Conservation (phyloP, 53 echinoderm and acorn worm genomes). For the Holothuria scabra region DNA sequence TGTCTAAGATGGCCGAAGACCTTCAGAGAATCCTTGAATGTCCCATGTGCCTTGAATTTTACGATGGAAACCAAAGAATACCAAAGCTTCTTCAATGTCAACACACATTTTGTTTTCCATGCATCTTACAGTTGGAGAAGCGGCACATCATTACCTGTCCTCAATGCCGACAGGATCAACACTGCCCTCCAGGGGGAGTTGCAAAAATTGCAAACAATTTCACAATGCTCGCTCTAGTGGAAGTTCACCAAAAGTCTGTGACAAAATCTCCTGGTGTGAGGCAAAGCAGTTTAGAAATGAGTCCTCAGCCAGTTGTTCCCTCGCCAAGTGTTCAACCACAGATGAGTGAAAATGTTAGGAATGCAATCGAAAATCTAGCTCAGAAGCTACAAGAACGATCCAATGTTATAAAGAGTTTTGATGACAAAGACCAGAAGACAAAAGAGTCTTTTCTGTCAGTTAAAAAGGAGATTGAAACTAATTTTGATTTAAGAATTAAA, state of each 20-base stretch:
- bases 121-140: slow-evolving; percentile 80
- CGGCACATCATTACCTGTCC: slow-evolving; percentile 78
- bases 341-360: slow-evolving; percentile 68
- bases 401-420: slow-evolving; percentile 72
- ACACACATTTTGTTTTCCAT: slow-evolving; percentile 83
- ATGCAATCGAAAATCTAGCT: slow-evolving; percentile 72
- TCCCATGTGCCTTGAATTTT: slow-evolving; percentile 93
- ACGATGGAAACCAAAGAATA: slow-evolving; percentile 57
- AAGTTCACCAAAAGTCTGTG: slow-evolving; percentile 71
- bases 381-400: slow-evolving; percentile 82
- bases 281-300: neutral
- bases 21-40: slow-evolving; percentile 88
- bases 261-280: neutral
- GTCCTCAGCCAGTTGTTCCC: neutral
- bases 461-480: slow-evolving; percentile 73
- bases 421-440: slow-evolving; percentile 70
- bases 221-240: slow-evolving; percentile 90
- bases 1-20: slow-evolving; percentile 86
- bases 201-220: slow-evolving; percentile 87
- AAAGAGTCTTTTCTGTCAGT: slow-evolving; percentile 76
- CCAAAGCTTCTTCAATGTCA: slow-evolving; percentile 92
- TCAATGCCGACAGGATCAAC: slow-evolving; percentile 79
- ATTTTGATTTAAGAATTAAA: slow-evolving; percentile 73
- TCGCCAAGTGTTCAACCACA: slow-evolving; percentile 26
- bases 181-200: slow-evolving; percentile 68